A percentile compares a stretch with the other conserved stretches of the same genome.
Conservation (phyloP, 2,113 vertebrate species). For the Tyto alba region DNA sequence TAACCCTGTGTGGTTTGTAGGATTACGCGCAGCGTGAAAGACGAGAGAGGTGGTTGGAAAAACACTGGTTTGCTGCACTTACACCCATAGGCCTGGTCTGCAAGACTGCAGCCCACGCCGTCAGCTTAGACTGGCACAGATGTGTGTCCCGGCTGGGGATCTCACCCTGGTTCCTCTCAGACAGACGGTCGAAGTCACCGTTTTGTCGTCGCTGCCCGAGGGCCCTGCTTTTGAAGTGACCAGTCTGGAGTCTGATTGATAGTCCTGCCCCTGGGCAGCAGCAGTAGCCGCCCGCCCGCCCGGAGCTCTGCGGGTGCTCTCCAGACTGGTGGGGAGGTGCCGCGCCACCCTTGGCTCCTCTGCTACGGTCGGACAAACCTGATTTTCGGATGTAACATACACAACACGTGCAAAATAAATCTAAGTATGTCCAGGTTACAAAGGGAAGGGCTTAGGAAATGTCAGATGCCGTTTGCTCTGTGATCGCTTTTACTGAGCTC, state of each 20-base stretch:
- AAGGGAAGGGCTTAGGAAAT: neutral
- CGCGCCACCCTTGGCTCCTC: too few species aligned
- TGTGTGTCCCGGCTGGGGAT: neutral
- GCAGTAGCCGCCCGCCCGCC: too few species aligned
- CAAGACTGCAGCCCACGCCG: neutral
- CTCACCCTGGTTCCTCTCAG: neutral
- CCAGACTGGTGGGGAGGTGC: too few species aligned
- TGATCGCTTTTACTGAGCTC: neutral
- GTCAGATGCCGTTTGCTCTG: neutral
- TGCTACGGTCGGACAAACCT: neutral
- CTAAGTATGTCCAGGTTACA: rapidly evolving
- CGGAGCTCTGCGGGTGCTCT: too few species aligned
- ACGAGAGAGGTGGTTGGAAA: neutral
- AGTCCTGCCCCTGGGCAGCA: too few species aligned
- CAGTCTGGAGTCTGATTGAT: too few species aligned
- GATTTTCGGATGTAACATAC: neutral
- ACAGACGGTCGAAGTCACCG: too few species aligned
- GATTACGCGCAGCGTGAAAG: neutral
- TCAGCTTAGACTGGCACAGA: neutral
- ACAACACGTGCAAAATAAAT: rapidly evolving
- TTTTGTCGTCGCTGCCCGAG: too few species aligned
- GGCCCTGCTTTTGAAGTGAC: too few species aligned
- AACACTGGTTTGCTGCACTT: neutral
- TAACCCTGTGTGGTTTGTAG: neutral
- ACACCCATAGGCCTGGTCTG: too few species aligned